Evolutionary conservation across 2,113 vertebrate genomes (phyloP).

Genomic region (Thomomys bottae): DNA sequence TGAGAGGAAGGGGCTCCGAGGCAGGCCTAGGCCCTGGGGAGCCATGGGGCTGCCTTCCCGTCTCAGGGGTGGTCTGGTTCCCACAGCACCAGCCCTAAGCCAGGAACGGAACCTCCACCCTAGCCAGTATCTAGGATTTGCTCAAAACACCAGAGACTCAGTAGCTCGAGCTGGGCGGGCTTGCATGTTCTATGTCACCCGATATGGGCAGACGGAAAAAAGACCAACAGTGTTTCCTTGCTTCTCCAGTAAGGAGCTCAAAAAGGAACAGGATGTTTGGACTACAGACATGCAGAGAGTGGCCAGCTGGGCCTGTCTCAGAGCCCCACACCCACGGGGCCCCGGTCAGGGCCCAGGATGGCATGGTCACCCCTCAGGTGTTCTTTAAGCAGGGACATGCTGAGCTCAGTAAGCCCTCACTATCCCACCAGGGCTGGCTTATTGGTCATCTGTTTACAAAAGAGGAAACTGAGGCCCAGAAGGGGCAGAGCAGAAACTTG

Average conservation of each 20-base stretch:
- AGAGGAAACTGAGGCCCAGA: neutral
- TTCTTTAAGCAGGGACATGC: neutral
- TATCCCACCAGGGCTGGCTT: neutral
- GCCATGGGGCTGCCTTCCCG: conserved; percentile 36
- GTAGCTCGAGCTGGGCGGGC: conserved; percentile 11
- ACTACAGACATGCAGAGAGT: conserved; percentile 38
- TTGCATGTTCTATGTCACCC: conserved; percentile 65
- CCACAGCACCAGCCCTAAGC: conserved; percentile 60
- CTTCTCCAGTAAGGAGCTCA: conserved; percentile 65
- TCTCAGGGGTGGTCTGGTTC: conserved; percentile 67
- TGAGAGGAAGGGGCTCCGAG: conserved; percentile 20
- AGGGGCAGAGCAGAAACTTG: neutral
- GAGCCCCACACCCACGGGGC: neutral
- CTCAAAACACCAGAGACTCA: neutral
- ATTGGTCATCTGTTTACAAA: neutral
- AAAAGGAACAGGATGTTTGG: conserved; percentile 77
- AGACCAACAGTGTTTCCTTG: conserved; percentile 30
- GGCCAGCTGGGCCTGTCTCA: conserved; percentile 36
- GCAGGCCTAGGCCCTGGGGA: conserved; percentile 34
- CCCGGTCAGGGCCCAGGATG: neutral
- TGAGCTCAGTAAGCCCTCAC: neutral
- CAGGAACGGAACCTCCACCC: conserved; percentile 44
- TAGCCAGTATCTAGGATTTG: conserved; percentile 51
- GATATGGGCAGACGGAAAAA: conserved; percentile 56
- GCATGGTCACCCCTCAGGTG: neutral